Base-by-base conservation (phyloP, 1,140 invertebrate species). In the Gonatopus flavifemur region DNA sequence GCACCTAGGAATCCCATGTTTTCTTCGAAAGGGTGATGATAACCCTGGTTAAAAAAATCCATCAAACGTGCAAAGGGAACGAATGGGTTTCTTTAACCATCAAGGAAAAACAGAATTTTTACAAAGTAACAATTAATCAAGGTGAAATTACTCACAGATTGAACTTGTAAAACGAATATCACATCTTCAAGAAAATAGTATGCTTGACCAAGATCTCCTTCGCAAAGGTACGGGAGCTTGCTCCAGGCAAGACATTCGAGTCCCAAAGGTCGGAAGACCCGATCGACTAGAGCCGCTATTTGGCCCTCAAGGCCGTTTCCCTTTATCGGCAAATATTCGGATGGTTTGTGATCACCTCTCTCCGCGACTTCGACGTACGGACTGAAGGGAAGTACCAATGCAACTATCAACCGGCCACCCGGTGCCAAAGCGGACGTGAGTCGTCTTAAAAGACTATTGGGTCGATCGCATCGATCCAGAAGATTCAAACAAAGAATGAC, bases 101-200 rank as follows among this genome's bases (percentile, higher is more conserved):
- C n/a, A n/a, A n/a, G n/a, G n/a, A n/a, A n/a, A n/a, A n/a, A n/a
- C n/a, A n/a, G n/a, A n/a, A n/a, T n/a, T n/a, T n/a, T n/a, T n/a
- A n/a, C n/a, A n/a, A n/a, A n/a, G n/a, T n/a, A n/a, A n/a, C n/a
- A n/a, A n/a, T n/a, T n/a, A n/a, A n/a, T n/a, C n/a, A n/a, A n/a
- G n/a, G n/a, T n/a, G n/a, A n/a, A n/a, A n/a, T n/a, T 38, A 42
- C 32, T 57, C 48, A 64, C 57, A 32, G 68, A 50, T 24, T 60
- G 56, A 12, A 59, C 66, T 64, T 80, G 82, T 46, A 88, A 78
- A 10, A 89, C 79, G 66, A 96, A 93, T 1, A 98, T 72, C 12
- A 86, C 88, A 78, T 98, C 94, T 61, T 91, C 84, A 7, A 98
- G 80, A 81, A 90, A 91, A 76, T 96, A 97, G 73, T 90, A 96